phyloP scores from a whole-genome alignment of 2,888 invertebrate genomes.

The Microlaimidae sp. region DNA sequence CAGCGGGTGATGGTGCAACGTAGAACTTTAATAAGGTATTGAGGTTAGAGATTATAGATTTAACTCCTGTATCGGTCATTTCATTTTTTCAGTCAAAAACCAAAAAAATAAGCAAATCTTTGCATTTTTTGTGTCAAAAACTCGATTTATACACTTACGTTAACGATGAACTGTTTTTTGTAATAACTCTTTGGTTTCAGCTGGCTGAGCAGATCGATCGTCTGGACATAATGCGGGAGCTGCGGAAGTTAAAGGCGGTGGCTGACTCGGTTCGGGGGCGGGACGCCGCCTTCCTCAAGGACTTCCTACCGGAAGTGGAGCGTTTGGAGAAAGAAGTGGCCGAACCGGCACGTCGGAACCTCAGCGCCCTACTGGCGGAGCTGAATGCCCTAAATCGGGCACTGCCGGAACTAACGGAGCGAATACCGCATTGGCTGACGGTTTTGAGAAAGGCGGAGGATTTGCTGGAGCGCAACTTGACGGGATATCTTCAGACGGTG shows the following conservation, averaged over 20 bases:
- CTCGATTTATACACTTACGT: no score
- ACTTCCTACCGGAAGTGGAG: background rate
- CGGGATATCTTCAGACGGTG: background rate
- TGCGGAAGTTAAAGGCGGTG: background rate
- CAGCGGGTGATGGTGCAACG: no score
- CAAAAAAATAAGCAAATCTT: no score
- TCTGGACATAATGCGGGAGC: background rate
- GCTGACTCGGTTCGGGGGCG: background rate
- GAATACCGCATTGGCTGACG: slow-evolving; percentile 1
- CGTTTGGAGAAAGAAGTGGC: background rate
- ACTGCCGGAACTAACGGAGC: background rate
- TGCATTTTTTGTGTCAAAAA: no score
- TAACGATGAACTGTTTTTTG: no score
- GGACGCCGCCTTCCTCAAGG: background rate
- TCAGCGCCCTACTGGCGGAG: background rate
- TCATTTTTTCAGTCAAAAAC: no score
- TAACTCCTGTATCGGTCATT: no score
- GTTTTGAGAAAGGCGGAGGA: background rate
- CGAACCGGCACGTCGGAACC: background rate
- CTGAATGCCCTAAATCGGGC: background rate
- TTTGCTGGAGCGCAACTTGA: background rate
- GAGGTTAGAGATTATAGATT: no score
- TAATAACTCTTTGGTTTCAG: no score
- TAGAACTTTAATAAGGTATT: no score
- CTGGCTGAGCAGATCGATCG: background rate